A percentile compares a stretch with the other conserved stretches of the same genome.
Evolutionary conservation across 2,888 invertebrate genomes (phyloP).

Genomic region (Nemotelus pantherinus): DNA sequence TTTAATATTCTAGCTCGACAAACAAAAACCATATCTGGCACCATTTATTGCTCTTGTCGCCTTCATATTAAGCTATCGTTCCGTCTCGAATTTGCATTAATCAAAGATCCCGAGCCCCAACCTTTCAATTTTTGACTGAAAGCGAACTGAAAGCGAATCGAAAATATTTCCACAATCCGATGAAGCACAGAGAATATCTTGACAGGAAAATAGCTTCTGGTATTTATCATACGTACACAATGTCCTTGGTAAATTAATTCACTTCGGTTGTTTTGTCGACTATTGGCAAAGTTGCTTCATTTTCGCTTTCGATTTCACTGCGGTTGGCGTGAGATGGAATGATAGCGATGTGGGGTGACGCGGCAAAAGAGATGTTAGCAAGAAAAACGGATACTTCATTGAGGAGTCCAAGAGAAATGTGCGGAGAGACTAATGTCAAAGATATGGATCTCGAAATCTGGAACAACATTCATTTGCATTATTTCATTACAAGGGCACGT

Average conservation of each 20-base stretch:
- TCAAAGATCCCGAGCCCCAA: slow-evolving; percentile 27
- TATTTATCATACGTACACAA: slow-evolving; percentile 35
- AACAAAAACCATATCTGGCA: not conserved
- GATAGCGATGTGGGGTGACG: no score
- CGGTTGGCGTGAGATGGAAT: not conserved
- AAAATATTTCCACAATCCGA: not conserved
- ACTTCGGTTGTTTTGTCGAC: slow-evolving; percentile 25
- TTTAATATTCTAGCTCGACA: slow-evolving; percentile 7
- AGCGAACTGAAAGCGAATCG: not conserved
- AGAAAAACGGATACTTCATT: no score
- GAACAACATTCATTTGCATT: not conserved
- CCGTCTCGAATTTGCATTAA: slow-evolving; percentile 16
- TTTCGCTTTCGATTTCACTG: slow-evolving; percentile 15
- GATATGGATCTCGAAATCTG: not conserved
- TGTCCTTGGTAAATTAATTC: slow-evolving; percentile 27
- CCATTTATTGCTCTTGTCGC: not conserved
- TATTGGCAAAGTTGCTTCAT: slow-evolving; percentile 20
- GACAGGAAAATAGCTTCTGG: slow-evolving; percentile 27
- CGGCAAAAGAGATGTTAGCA: no score
- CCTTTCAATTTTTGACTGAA: not conserved
- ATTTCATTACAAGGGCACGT: not conserved
- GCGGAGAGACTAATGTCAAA: not conserved
- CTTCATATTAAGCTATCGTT: not conserved
- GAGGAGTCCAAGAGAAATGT: no score
- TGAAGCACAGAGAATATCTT: slow-evolving; percentile 14